Evolutionary conservation across 2,113 vertebrate species (phyloP).

Genomic region (Cebus imitator): DNA sequence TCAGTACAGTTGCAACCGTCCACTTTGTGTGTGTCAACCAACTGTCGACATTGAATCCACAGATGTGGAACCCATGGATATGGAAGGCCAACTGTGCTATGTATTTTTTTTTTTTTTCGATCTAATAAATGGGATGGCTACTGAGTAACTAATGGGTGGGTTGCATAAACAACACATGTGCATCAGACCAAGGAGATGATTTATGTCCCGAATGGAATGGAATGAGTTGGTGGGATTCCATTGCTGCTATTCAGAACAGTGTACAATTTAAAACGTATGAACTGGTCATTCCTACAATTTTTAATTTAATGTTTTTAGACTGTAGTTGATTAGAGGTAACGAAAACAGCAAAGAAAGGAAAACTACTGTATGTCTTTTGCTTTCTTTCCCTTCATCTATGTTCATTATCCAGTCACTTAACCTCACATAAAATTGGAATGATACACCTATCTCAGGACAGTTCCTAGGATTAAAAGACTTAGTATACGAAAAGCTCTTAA

Average conservation of each 20-base stretch:
- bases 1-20: not conserved
- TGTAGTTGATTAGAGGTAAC: not conserved
- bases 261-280: not conserved
- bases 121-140: not conserved
- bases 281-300: not conserved
- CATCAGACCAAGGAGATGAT: not conserved
- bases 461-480: not conserved
- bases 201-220: not conserved
- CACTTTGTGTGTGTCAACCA: no score
- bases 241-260: not conserved
- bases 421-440: not conserved
- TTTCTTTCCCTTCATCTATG: not conserved
- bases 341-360: not conserved
- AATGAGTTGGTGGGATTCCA: not conserved
- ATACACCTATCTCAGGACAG: no score
- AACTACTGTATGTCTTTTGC: not conserved
- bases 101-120: not conserved
- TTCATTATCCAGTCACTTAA: not conserved
- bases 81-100: not conserved
- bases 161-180: not conserved
- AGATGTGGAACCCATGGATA: not conserved
- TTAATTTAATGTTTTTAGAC: not conserved
- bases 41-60: not conserved
- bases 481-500: not conserved
- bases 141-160: not conserved